phyloP scores from a whole-genome alignment of 1,140 invertebrate species.

The Telenomus remus region DNA sequence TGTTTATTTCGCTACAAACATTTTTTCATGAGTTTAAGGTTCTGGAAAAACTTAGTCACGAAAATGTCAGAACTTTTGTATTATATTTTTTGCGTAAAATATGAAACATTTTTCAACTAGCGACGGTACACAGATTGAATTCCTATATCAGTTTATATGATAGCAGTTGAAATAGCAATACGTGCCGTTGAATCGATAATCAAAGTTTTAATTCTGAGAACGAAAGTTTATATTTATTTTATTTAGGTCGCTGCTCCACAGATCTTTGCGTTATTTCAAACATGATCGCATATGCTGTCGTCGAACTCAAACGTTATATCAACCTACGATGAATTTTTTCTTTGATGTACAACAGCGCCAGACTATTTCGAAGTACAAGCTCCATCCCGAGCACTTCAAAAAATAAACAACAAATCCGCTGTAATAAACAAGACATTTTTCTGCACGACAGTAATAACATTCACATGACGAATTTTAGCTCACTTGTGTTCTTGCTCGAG shows the following conservation, averaged over 20 bases:
- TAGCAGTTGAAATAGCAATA: background rate
- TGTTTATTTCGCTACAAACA: too few relatives aligned
- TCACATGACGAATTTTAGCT: background rate
- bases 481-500: background rate
- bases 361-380: slow-evolving; percentile 1
- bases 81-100: too few relatives aligned
- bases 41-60: too few relatives aligned
- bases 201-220: slow-evolving; percentile 16
- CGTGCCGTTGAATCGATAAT: background rate
- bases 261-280: slow-evolving; percentile 16
- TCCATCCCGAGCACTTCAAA: background rate
- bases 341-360: slow-evolving; percentile 16
- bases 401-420: slow-evolving; percentile 15
- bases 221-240: slow-evolving; percentile 15
- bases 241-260: background rate
- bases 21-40: too few relatives aligned
- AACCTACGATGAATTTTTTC: slow-evolving; percentile 10
- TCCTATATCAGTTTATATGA: background rate
- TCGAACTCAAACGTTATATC: slow-evolving; percentile 15
- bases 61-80: too few relatives aligned
- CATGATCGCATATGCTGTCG: slow-evolving; percentile 21
- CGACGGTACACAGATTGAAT: background rate
- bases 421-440: background rate
- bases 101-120: too few relatives aligned
- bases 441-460: background rate